Evolutionary conservation across 2,797 vertebrate genomes (phyloP).

Genomic region (Dicrostonyx torquatus): DNA sequence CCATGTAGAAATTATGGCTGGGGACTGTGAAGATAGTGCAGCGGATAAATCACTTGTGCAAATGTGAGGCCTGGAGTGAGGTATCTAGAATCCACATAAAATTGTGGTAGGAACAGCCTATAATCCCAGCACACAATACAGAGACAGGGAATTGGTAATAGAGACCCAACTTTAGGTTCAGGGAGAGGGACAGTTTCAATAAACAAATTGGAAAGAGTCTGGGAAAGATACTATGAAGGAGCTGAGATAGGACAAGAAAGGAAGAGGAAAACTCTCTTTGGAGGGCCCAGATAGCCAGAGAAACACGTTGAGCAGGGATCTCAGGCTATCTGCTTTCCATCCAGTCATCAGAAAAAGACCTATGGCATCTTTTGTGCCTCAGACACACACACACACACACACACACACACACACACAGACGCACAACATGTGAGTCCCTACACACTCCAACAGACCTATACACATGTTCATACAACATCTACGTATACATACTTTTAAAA

Average conservation of each 20-base stretch:
- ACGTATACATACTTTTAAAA: background rate
- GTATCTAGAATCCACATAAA: background rate
- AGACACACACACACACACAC: no score
- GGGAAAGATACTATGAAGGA: background rate
- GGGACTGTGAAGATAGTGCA: background rate
- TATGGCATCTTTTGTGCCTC: no score
- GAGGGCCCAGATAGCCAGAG: no score
- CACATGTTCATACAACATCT: background rate
- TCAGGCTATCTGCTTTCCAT: no score
- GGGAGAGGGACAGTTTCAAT: background rate
- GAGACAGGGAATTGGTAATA: background rate
- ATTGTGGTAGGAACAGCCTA: background rate
- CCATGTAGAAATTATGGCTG: slow-evolving; percentile 49
- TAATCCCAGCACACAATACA: background rate
- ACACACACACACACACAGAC: background rate
- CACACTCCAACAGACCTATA: background rate
- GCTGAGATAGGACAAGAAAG: no score
- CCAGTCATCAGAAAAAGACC: no score
- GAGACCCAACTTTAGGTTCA: background rate
- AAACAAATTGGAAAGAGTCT: background rate
- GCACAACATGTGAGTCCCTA: background rate
- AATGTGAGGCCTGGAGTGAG: background rate
- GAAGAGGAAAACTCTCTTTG: no score
- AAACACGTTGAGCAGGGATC: no score
- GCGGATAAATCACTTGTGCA: background rate